Conservation (phyloP, 2,113 vertebrate genomes). For the Murina feae region DNA sequence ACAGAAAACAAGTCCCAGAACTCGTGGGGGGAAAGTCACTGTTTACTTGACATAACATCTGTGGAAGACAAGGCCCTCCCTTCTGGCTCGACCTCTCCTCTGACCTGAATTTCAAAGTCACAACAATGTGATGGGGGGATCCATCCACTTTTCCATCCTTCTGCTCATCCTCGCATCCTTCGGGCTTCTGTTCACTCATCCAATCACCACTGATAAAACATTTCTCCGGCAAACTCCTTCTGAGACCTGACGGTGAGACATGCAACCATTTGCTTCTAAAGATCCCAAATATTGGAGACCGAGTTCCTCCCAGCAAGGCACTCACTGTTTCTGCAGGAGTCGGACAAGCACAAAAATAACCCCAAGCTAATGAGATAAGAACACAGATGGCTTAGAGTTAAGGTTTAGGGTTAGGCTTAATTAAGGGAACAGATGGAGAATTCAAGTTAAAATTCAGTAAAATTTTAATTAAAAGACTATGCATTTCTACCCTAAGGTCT, state of each 20-base stretch:
- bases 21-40: rapidly evolving
- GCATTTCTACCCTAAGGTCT: slow-evolving; percentile 58
- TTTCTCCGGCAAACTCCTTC: not conserved
- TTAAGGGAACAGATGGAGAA: slow-evolving; percentile 71
- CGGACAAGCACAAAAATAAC: not conserved
- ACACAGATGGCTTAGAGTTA: slow-evolving; percentile 59
- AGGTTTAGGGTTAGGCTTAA: slow-evolving; percentile 68
- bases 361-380: slow-evolving; percentile 41
- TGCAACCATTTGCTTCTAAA: not conserved
- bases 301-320: rapidly evolving
- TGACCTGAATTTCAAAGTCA: too few species aligned
- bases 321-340: not conserved
- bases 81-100: rapidly evolving
- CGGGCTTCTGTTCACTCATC: not conserved
- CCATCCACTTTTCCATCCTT: rapidly evolving
- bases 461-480: slow-evolving; percentile 72
- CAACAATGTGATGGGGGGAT: rapidly evolving
- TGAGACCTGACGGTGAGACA: rapidly evolving
- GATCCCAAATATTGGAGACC: not conserved
- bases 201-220: rapidly evolving
- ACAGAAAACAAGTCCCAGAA: too few species aligned
- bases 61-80: not conserved
- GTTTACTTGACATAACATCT: rapidly evolving
- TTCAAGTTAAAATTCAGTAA: slow-evolving; percentile 64
- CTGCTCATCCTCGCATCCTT: rapidly evolving